These are phyloP conservation scores for Eilema caniola DNA, from an alignment of 2,888 invertebrate genomes.

Conservation along the genomic window DNA sequence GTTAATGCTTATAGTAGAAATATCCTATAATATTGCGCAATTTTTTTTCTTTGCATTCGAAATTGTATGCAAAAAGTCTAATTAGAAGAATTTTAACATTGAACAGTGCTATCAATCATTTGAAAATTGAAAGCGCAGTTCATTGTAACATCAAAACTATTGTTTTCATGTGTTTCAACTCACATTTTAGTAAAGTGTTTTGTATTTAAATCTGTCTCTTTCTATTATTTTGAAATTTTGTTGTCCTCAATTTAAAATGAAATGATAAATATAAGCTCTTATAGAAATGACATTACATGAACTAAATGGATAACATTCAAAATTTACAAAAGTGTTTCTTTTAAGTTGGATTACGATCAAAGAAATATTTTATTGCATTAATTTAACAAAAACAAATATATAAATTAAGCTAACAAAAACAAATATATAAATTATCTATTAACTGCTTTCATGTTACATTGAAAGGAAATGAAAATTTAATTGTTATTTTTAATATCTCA, in stretches of 20 bases:
- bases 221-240: conserved; percentile 32
- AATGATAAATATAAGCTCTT: conserved; percentile 1
- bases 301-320: conserved; percentile 21
- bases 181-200: conserved; percentile 17
- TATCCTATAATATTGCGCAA: conserved; percentile 17
- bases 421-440: not conserved
- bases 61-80: conserved; percentile 24
- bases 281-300: not conserved
- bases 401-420: too few relatives aligned
- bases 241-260: conserved; percentile 31
- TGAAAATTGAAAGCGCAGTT: conserved; percentile 25
- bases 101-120: conserved; percentile 16
- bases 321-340: conserved; percentile 23
- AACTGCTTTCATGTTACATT: not conserved
- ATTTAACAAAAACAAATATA: too few relatives aligned
- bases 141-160: conserved; percentile 20
- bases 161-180: not conserved
- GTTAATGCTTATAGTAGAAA: not conserved
- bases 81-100: conserved; percentile 39
- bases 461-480: not conserved
- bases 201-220: conserved; percentile 18
- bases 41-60: conserved; percentile 4
- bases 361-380: not conserved
- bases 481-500: not conserved
- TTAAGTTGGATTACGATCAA: conserved; percentile 24